Base-by-base conservation (phyloP, 2,113 vertebrate genomes). In the Megatriorchis doriae region DNA sequence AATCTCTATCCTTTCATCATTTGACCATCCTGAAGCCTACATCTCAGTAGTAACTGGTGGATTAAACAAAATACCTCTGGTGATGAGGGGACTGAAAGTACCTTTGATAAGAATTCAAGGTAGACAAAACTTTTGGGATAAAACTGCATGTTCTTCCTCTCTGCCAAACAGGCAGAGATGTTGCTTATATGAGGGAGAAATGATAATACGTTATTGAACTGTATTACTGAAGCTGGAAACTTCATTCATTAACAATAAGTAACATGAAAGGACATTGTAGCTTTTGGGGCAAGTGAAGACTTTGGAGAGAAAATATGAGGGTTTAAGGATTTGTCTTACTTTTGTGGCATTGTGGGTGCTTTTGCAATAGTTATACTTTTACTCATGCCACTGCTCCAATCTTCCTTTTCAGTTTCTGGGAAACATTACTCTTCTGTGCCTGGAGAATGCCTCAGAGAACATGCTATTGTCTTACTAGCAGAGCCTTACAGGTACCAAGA, bases 351-450 rank as follows among this genome's bases (percentile, higher is more conserved):
- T 88, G 47, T 90, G 90, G 66, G 16, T 87, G 42, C 50, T 96
- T 89, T 95, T 93, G 84, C 55, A 85, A 91, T 78, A 58, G 20
- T 88, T 92, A n/a, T 20, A 93, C 88, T 94, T 97, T 95, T 91
- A 91, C 72, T 96, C 45, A 59, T 12, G 22, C 47, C 43, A 68
- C 32, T 55, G 8, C 21, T 77, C 6, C 17, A 74, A 27, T 82
- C 40, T 80, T 93, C 23, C 11, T 58, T 93, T 95, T 50, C 25
- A 48, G 32, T 79, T 68, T 86, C 66, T 90, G 88, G 53, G 36
- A 58, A 88, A 70, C 23, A 61, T 55, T 68, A 36, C 17, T 82
- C 5, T 70, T 11, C 47, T 67, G 58, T 92, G 48, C 27, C 16
- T 73, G 79, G 17, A 82, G n/a, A 80, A 66, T 25, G 25, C 10